phyloP scores from a whole-genome alignment of 2,888 invertebrate species.

The Euplexia lucipara region DNA sequence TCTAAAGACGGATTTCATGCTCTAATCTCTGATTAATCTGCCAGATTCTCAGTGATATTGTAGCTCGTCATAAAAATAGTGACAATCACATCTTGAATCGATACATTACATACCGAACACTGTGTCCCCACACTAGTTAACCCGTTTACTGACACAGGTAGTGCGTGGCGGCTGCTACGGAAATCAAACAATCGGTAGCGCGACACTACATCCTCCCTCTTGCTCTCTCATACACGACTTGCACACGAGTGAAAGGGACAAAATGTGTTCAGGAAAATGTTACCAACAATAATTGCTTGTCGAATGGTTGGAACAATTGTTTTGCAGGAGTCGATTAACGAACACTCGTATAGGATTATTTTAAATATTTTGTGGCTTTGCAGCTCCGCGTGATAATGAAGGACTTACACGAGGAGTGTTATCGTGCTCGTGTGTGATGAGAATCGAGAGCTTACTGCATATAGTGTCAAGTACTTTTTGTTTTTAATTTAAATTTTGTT shows the following conservation, averaged over 20 bases:
- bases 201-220: constrained; percentile 42
- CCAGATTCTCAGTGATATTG: too few relatives aligned
- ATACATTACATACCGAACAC: constrained; percentile 6
- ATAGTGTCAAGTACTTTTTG: background rate
- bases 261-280: constrained; percentile 43
- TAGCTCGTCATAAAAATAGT: too few relatives aligned
- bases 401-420: background rate
- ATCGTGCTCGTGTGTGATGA: background rate
- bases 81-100: constrained; percentile 2
- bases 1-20: too few relatives aligned
- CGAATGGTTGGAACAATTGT: constrained; percentile 55
- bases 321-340: constrained; percentile 38
- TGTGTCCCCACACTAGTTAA: constrained; percentile 65
- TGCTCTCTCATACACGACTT: constrained; percentile 8
- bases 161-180: constrained; percentile 69
- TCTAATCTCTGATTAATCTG: background rate
- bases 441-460: too few relatives aligned
- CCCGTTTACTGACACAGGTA: constrained; percentile 76
- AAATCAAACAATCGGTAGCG: constrained; percentile 81
- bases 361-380: constrained; percentile 3
- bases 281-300: constrained; percentile 61
- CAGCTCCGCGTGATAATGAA: background rate
- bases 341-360: constrained; percentile 1
- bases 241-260: constrained; percentile 14
- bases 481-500: background rate